phyloP scores from a whole-genome alignment of 2,797 vertebrate genomes.

The Hyperoplus lanceolatus region DNA sequence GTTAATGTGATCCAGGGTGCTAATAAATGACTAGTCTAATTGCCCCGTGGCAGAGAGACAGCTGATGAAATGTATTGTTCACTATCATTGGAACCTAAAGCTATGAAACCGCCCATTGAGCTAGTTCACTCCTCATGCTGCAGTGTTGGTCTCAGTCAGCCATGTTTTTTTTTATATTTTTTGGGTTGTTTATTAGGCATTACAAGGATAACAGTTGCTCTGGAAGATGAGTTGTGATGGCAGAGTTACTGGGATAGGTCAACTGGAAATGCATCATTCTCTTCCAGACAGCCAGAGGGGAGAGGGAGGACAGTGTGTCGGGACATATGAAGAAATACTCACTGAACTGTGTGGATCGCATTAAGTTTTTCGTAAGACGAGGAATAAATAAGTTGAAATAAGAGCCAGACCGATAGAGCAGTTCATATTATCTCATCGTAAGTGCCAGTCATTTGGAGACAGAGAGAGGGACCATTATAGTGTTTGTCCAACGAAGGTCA shows the following conservation, averaged over 20 bases:
- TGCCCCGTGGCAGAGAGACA: constrained; percentile 41
- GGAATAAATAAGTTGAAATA: constrained; percentile 10
- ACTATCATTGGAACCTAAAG: constrained; percentile 50
- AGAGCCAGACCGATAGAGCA: neutral
- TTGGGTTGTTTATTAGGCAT: constrained; percentile 40
- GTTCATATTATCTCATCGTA: neutral
- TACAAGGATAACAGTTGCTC: constrained; percentile 38
- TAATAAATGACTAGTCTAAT: constrained; percentile 65
- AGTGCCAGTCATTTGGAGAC: neutral
- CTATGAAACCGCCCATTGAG: constrained; percentile 39
- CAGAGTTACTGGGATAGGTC: constrained; percentile 23
- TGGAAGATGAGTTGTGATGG: constrained; percentile 42
- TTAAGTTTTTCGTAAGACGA: constrained; percentile 12
- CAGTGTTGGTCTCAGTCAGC: constrained; percentile 35
- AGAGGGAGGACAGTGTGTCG: neutral
- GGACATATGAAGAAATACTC: constrained; percentile 1
- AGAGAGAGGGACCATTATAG: neutral
- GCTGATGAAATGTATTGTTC: constrained; percentile 50
- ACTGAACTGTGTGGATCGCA: constrained; percentile 7
- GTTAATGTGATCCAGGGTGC: constrained; percentile 56
- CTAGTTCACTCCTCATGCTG: constrained; percentile 23
- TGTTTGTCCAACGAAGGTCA: neutral
- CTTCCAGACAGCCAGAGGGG: constrained; percentile 10
- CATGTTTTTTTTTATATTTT: neutral
- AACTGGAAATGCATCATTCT: constrained; percentile 34